A percentile compares a stretch with the other conserved stretches of the same genome.
Evolutionary conservation across 2,113 vertebrate species (phyloP).

Genomic region (Meriones unguiculatus): DNA sequence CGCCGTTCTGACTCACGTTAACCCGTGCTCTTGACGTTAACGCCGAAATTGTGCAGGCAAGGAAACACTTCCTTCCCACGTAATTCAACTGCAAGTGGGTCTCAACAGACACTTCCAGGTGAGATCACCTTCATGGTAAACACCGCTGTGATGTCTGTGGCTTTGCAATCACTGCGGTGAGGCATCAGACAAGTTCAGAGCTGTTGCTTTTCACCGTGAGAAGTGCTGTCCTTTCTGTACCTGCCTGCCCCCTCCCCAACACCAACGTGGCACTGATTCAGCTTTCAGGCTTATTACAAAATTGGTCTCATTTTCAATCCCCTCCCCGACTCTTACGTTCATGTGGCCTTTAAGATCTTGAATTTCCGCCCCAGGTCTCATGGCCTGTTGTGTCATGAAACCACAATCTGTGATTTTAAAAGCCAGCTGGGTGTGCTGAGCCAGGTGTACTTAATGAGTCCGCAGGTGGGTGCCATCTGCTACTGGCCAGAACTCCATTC

Average conservation of each 20-base stretch:
- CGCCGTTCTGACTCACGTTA: not conserved
- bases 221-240: not conserved
- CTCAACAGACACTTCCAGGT: not conserved
- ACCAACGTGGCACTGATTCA: not conserved
- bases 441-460: not conserved
- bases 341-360: conserved; percentile 33
- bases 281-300: conserved; percentile 34
- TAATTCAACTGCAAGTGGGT: not conserved
- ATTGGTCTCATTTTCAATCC: conserved; percentile 36
- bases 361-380: conserved; percentile 39
- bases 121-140: not conserved
- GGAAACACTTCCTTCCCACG: not conserved
- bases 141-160: not conserved
- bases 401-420: conserved; percentile 18
- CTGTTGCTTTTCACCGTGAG: not conserved
- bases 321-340: not conserved
- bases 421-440: not conserved
- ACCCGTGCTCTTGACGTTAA: not conserved
- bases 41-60: not conserved
- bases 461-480: conserved; percentile 23
- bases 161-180: not conserved
- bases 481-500: conserved; percentile 33
- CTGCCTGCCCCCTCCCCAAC: no score
- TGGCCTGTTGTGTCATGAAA: conserved; percentile 48
- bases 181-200: not conserved